Percentiles rank a stretch among this genome's conserved stretches.
Evolutionary conservation across 1,140 invertebrate species (phyloP).

Genomic region (Stenopsyche tienmushanensis): DNA sequence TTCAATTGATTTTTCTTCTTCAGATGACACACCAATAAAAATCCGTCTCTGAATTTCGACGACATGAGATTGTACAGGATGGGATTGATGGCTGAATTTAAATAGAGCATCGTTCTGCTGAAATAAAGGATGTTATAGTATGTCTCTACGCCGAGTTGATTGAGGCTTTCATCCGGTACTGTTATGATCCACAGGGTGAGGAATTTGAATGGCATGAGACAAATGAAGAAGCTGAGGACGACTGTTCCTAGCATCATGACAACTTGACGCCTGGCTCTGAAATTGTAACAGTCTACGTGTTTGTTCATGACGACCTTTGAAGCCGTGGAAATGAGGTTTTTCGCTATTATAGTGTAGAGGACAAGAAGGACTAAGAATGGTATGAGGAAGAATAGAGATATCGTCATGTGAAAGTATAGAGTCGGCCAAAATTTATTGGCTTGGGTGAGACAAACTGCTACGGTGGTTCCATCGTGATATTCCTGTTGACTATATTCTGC

Average conservation of each 20-base stretch:
- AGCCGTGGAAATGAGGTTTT: constrained; percentile 67
- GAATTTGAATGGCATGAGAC: constrained; percentile 79
- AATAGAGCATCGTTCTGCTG: constrained; percentile 80
- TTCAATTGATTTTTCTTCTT: constrained; percentile 47
- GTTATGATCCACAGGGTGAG: constrained; percentile 81
- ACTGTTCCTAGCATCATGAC: constrained; percentile 82
- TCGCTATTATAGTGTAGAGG: constrained; percentile 76
- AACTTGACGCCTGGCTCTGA: constrained; percentile 67
- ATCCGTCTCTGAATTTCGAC: constrained; percentile 79
- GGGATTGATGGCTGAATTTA: constrained; percentile 83
- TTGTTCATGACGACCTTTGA: constrained; percentile 61
- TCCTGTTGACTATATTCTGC: constrained; percentile 61
- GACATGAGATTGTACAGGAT: constrained; percentile 84
- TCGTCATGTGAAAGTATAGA: constrained; percentile 71
- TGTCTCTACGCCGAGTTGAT: constrained; percentile 65
- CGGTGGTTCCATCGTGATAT: constrained; percentile 55
- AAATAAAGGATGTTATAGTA: constrained; percentile 82
- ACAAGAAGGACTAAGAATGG: constrained; percentile 73
- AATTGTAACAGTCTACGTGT: constrained; percentile 62
- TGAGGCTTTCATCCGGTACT: constrained; percentile 60
- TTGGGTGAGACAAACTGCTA: constrained; percentile 66
- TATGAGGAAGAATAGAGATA: constrained; percentile 73
- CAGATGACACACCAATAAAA: constrained; percentile 64
- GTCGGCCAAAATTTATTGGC: constrained; percentile 67
- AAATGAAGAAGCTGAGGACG: constrained; percentile 83